Base-by-base conservation (phyloP, 1,140 invertebrate species). In the Drosophila persimilis region DNA sequence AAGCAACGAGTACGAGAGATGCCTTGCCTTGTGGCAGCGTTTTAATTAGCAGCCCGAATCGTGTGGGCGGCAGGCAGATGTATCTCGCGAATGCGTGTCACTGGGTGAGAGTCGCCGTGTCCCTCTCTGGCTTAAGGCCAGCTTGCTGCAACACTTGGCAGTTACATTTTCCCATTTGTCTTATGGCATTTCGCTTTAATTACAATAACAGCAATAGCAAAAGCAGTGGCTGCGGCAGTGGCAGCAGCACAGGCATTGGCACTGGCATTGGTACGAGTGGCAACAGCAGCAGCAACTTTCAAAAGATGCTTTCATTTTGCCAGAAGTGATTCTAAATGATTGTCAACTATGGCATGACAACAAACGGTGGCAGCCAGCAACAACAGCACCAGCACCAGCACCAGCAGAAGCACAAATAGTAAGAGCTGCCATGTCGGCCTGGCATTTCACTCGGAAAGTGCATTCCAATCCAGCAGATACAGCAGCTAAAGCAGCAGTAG, bases 231-330 rank as follows among this genome's bases (percentile, higher is more conserved):
- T 58, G 22, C 17, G 52, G 47, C 45, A 60, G 15, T 20, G 47
- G 55, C 44, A 35, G 46, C 5, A 3, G 24, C 24, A 65, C n/a
- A 6, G 8, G 54, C 57, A 61, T n/a, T 22, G 52, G 47, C 45
- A 57, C 11, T 22, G 47, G 56, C 44, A 35, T 44, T 41, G 41
- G 31, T 60, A 17, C 17, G 17, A 62, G 29, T 31, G 29, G 29
- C 55, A 80, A 62, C 76, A 56, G 52, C 72, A 55, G 64, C 76
- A 80, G 74, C 78, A 86, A 86, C 83, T 86, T 86, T 86, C 83
- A 86, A 86, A 86, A 86, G 83, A 88, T 86, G 83, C 83, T 86
- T 86, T 86, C 83, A 86, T 86, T 86, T 86, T 86, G 78, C 83
- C 75, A 83, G 83, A 85, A 85, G 81, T 85, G 83, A 86, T 86